Evolutionary conservation across 2,888 invertebrate species (phyloP).

Genomic region (Tetropium fuscum): DNA sequence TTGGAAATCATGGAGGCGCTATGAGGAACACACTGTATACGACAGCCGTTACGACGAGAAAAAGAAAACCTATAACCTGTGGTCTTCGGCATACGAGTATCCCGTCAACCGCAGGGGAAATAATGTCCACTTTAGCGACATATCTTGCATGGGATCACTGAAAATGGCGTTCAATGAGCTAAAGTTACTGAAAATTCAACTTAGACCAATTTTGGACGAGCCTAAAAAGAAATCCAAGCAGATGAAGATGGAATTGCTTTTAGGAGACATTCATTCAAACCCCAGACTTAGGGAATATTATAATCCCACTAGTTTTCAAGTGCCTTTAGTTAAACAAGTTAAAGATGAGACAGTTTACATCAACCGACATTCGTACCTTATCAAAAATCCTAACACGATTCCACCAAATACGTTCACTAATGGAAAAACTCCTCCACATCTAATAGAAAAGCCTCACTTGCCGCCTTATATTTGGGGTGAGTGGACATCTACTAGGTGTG

Average conservation of each 20-base stretch:
- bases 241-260: constrained; percentile 65
- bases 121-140: constrained; percentile 54
- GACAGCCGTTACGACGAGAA: constrained; percentile 51
- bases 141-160: constrained; percentile 67
- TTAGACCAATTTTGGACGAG: constrained; percentile 55
- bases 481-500: constrained; percentile 71
- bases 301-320: constrained; percentile 69
- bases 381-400: constrained; percentile 56
- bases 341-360: constrained; percentile 53
- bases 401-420: constrained; percentile 63
- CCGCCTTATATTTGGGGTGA: constrained; percentile 68
- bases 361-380: constrained; percentile 50
- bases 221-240: constrained; percentile 43
- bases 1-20: constrained; percentile 58
- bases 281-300: constrained; percentile 63
- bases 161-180: constrained; percentile 70
- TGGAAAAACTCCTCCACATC: constrained; percentile 66
- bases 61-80: constrained; percentile 48
- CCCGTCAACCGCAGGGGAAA: constrained; percentile 50
- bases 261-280: constrained; percentile 69
- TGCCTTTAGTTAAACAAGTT: constrained; percentile 64
- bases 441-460: constrained; percentile 64
- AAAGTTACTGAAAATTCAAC: constrained; percentile 68
- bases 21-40: constrained; percentile 60
- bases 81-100: constrained; percentile 47